A percentile compares a stretch with the other conserved stretches of the same genome.
These are phyloP conservation scores for Ophiodon elongatus DNA, from an alignment of 2,113 vertebrate genomes.

Conservation along the genomic window DNA sequence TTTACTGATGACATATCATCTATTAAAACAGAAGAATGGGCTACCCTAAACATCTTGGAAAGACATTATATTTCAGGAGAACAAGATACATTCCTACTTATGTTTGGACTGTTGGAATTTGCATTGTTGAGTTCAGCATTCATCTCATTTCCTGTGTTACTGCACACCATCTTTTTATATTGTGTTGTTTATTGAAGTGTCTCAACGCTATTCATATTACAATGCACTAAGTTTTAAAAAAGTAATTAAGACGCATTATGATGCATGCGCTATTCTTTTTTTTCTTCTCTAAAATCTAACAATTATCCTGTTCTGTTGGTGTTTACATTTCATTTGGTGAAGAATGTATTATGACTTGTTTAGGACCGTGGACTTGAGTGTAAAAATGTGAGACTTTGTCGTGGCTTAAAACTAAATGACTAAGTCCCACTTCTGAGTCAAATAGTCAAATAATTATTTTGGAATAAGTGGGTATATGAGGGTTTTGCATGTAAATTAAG, in stretches of 20 bases:
- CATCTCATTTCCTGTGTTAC: not conserved
- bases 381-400: not conserved
- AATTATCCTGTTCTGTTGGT: no score
- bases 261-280: no score
- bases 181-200: not conserved
- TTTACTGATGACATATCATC: not conserved
- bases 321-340: no score
- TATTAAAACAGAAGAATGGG: not conserved
- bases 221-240: not conserved
- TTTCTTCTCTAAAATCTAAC: no score
- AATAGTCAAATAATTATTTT: not conserved
- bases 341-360: not conserved
- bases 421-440: not conserved
- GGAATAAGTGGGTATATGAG: not conserved
- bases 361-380: not conserved
- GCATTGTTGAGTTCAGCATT: not conserved
- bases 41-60: not conserved
- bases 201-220: not conserved
- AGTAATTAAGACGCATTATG: not conserved
- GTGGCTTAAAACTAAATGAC: not conserved
- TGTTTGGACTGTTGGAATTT: not conserved
- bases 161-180: not conserved
- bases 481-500: not conserved
- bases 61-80: not conserved
- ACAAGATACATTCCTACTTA: not conserved